Percentiles rank a stretch among this genome's conserved stretches.
Conservation (phyloP, 2,888 invertebrate species). For the Prenolepis imparis region DNA sequence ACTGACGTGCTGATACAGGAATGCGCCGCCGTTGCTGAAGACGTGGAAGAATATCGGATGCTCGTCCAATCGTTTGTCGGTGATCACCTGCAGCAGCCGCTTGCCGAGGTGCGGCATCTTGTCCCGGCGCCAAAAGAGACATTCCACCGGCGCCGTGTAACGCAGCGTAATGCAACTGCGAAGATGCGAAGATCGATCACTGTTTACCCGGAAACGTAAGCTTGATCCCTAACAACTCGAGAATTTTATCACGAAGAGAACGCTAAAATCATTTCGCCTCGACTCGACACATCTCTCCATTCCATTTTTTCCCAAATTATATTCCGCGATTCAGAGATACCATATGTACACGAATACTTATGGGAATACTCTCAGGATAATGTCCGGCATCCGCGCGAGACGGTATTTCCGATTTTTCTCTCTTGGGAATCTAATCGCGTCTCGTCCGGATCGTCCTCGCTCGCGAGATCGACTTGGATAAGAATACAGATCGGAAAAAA, state of each 20-base stretch:
- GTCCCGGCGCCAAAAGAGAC: constrained; percentile 89
- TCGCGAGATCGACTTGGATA: not conserved
- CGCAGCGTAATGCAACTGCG: constrained; percentile 91
- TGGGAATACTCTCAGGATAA: not conserved
- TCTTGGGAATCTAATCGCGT: not conserved
- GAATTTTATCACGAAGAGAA: not conserved
- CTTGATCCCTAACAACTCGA: not conserved
- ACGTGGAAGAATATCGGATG: constrained; percentile 92
- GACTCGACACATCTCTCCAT: not conserved
- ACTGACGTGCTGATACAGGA: constrained; percentile 90
- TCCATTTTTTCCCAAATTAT: not conserved
- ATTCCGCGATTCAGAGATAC: not conserved
- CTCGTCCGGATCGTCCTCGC: not conserved
- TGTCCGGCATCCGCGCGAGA: not conserved
- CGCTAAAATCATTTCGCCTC: not conserved
- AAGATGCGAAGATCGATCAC: constrained; percentile 51
- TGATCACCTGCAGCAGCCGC: constrained; percentile 89
- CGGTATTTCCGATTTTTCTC: not conserved
- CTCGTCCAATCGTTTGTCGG: constrained; percentile 90
- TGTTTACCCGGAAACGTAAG: not conserved
- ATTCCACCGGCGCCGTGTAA: constrained; percentile 91
- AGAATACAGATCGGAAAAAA: not conserved
- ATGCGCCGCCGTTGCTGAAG: constrained; percentile 93
- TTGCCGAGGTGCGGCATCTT: constrained; percentile 89
- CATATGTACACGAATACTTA: not conserved